Percentiles rank a stretch among this genome's conserved stretches.
Conservation (phyloP, 2,888 invertebrate genomes). For the Caenorhabditis doughertyi region DNA sequence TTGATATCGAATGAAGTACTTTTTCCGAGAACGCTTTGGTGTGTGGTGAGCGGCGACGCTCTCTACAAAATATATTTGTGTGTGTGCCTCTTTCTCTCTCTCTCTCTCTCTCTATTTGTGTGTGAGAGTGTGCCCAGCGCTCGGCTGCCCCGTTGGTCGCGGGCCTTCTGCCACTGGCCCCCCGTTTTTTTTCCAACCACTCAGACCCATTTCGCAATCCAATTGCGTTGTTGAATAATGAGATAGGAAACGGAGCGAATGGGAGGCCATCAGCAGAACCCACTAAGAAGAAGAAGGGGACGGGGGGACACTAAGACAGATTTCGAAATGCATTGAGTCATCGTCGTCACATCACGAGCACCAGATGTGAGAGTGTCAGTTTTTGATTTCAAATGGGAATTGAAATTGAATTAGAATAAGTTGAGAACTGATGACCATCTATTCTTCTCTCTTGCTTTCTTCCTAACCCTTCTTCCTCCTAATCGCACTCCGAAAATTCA, state of each 20-base stretch:
- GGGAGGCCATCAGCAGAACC: conserved; percentile 43
- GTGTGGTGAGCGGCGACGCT: conserved; percentile 56
- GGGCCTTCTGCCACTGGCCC: conserved; percentile 52
- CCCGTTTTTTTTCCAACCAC: conserved; percentile 46
- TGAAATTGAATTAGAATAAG: conserved; percentile 27
- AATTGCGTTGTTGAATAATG: conserved; percentile 63
- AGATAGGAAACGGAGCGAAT: conserved; percentile 54
- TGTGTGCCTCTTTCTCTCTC: background rate
- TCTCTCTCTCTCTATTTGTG: conserved; percentile 1
- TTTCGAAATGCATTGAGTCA: conserved; percentile 64
- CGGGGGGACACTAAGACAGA: conserved; percentile 46
- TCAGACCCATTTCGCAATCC: conserved; percentile 63
- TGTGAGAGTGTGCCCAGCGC: conserved; percentile 31
- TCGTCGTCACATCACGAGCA: conserved; percentile 52
- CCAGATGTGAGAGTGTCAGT: conserved; percentile 63
- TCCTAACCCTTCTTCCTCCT: conserved; percentile 6
- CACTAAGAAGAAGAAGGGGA: conserved; percentile 31
- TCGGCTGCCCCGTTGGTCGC: conserved; percentile 47
- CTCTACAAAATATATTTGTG: conserved; percentile 24
- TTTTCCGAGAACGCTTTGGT: conserved; percentile 64
- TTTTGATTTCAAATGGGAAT: conserved; percentile 47
- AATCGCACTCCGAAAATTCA: conserved; percentile 19
- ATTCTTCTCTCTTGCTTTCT: background rate
- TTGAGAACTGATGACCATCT: conserved; percentile 15
- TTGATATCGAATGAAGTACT: conserved; percentile 66